Evolutionary conservation across 2,113 vertebrate species (phyloP).

Genomic region (Choloepus hoffmanni): DNA sequence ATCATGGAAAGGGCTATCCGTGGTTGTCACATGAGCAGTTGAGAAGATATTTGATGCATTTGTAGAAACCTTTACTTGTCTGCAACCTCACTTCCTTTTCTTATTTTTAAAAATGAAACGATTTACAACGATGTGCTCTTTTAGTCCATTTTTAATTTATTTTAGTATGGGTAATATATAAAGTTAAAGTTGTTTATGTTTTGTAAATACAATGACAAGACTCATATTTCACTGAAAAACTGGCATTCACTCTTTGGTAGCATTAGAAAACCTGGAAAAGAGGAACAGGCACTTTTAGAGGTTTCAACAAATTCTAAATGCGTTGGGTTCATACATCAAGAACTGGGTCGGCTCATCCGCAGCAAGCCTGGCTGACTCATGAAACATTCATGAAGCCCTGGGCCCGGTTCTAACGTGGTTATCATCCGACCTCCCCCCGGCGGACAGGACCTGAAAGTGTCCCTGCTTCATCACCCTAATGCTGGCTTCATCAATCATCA

Average conservation of each 20-base stretch:
- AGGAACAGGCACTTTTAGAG: conserved; percentile 57
- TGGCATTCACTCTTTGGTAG: conserved; percentile 75
- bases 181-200: background rate
- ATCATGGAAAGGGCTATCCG: background rate
- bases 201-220: background rate
- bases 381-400: conserved; percentile 92
- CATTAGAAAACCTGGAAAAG: conserved; percentile 68
- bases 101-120: conserved; percentile 3
- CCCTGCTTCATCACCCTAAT: conserved; percentile 93
- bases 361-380: conserved; percentile 86
- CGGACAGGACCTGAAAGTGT: conserved; percentile 90
- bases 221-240: conserved; percentile 48
- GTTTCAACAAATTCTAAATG: conserved; percentile 54
- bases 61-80: background rate
- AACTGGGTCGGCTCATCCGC: conserved; percentile 83
- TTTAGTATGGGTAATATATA: background rate
- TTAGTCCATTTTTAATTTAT: background rate
- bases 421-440: conserved; percentile 91
- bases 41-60: background rate
- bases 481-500: conserved; percentile 93
- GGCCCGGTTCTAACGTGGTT: conserved; percentile 92
- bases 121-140: background rate
- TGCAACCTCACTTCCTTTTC: background rate
- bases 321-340: conserved; percentile 67
- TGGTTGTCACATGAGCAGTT: conserved; percentile 17